phyloP scores from a whole-genome alignment of 1,140 invertebrate species.

The Bombus terrestris region DNA sequence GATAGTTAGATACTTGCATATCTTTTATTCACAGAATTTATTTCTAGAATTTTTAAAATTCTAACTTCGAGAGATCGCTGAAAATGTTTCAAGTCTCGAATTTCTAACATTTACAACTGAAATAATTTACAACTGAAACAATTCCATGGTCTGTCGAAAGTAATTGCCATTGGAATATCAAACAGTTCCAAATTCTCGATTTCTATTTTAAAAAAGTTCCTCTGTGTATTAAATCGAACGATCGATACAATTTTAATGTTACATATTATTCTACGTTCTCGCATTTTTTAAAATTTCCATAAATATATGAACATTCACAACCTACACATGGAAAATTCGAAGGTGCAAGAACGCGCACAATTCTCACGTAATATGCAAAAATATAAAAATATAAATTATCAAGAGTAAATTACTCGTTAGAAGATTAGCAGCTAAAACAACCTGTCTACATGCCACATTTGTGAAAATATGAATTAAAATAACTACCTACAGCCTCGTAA shows the following conservation, averaged over 20 bases:
- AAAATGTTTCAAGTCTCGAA: background rate
- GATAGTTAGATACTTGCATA: background rate
- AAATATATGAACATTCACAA: too few relatives aligned
- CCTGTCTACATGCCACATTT: too few relatives aligned
- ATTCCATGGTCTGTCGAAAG: background rate
- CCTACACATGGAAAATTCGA: too few relatives aligned
- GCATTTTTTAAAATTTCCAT: too few relatives aligned
- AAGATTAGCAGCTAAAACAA: too few relatives aligned
- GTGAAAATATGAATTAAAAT: too few relatives aligned
- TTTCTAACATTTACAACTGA: background rate
- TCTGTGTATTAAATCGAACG: background rate
- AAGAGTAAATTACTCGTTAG: too few relatives aligned
- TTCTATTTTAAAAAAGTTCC: background rate
- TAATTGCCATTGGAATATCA: background rate
- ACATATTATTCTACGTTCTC: too few relatives aligned
- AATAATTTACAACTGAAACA: background rate
- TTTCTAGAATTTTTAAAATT: background rate
- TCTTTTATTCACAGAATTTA: background rate
- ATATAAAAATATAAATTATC: background rate
- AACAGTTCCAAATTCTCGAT: background rate
- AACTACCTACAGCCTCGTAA: too few relatives aligned
- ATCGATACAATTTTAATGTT: background rate
- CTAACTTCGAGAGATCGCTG: background rate
- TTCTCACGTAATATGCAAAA: background rate
- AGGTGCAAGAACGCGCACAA: too few relatives aligned